These are phyloP conservation scores for Lutraria rhynchaena DNA, from an alignment of 1,140 invertebrate species.

Conservation along the genomic window DNA sequence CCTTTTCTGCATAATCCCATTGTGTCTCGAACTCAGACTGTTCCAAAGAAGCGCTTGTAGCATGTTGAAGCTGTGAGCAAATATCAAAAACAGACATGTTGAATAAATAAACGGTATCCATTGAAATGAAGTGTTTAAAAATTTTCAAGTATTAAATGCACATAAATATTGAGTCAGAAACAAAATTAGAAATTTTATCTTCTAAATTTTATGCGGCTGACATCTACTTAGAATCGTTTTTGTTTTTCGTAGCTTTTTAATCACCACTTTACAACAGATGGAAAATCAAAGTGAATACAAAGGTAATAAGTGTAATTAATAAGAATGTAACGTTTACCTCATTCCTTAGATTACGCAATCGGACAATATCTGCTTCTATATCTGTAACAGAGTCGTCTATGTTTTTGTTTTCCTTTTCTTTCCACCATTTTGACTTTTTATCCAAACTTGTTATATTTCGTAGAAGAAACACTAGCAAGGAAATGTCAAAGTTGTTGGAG, in stretches of 20 bases:
- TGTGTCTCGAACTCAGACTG: not conserved
- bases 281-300: no score
- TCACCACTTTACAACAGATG: no score
- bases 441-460: not conserved
- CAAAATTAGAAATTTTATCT: no score
- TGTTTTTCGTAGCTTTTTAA: no score
- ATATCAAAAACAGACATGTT: not conserved
- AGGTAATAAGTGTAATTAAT: no score
- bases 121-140: no score
- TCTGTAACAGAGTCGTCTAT: not conserved
- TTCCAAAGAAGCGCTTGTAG: not conserved
- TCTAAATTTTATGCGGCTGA: no score
- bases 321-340: slow-evolving; percentile 8
- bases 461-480: slow-evolving; percentile 4
- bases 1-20: not conserved
- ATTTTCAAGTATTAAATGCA: no score
- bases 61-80: not conserved
- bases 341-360: slow-evolving; percentile 9
- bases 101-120: no score
- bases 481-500: slow-evolving; percentile 7
- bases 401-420: slow-evolving; percentile 7
- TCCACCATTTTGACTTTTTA: not conserved
- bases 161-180: no score
- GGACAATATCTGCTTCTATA: slow-evolving; percentile 7
- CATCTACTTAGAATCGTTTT: no score